A percentile compares a stretch with the other conserved stretches of the same genome.
These are phyloP conservation scores for Toxostoma redivivum DNA, from an alignment of 2,113 vertebrate genomes.

Conservation along the genomic window DNA sequence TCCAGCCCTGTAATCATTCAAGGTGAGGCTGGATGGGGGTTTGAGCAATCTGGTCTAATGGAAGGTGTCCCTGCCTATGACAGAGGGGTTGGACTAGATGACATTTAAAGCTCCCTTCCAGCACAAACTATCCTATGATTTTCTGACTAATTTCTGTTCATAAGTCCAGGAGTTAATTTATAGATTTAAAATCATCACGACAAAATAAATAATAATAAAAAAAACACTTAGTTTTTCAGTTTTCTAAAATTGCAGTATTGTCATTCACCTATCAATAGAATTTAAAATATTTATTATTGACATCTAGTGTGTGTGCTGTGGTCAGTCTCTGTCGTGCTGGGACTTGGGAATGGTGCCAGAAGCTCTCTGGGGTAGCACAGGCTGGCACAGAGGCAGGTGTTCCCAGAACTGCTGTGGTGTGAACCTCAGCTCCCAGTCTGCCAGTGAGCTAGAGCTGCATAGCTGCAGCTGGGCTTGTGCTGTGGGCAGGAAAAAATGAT, in stretches of 20 bases:
- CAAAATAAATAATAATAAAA: not conserved
- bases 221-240: accelerated
- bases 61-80: not conserved
- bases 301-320: not conserved
- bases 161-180: not conserved
- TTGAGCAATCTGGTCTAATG: not conserved
- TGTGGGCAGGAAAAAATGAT: not conserved
- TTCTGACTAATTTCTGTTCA: not conserved
- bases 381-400: accelerated
- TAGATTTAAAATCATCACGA: not conserved
- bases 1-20: not conserved
- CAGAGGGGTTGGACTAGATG: not conserved
- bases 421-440: not conserved
- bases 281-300: not conserved
- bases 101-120: not conserved
- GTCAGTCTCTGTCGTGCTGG: not conserved
- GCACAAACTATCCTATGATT: not conserved
- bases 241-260: not conserved
- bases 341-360: not conserved
- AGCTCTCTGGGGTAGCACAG: not conserved
- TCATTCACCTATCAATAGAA: not conserved
- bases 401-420: not conserved
- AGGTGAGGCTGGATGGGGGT: not conserved
- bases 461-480: not conserved
- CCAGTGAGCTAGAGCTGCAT: not conserved